Evolutionary conservation across 64 coral and sea anemone genomes (phyloP).

Genomic region (Trachythela sp.): DNA sequence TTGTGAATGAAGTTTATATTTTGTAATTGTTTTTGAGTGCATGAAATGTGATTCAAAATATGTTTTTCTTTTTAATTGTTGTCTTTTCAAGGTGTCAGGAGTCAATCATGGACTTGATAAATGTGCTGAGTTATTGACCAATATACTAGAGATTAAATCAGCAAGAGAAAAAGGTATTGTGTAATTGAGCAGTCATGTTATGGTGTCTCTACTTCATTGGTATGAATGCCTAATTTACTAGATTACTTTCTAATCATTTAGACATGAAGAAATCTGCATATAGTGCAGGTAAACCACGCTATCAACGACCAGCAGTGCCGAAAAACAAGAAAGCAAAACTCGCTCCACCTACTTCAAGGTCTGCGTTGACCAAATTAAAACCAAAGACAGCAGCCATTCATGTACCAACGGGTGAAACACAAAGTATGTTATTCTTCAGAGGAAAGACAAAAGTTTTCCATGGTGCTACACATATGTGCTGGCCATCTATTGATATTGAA

Average conservation of each 20-base stretch:
- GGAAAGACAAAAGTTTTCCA: background rate
- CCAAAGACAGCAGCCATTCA: background rate
- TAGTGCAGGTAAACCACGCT: background rate
- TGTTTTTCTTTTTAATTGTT: background rate
- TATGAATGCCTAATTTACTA: background rate
- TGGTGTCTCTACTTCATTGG: background rate
- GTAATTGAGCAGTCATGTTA: background rate
- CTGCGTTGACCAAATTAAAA: background rate
- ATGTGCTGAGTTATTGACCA: constrained; percentile 15
- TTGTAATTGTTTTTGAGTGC: no score
- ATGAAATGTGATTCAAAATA: no score
- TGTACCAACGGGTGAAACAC: background rate
- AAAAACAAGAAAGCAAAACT: background rate
- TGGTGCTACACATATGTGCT: no score
- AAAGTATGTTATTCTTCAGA: background rate
- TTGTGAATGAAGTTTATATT: no score
- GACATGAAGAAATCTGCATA: background rate
- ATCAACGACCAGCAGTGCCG: background rate
- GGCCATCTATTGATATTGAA: no score
- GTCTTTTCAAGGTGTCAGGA: background rate
- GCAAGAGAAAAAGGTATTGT: background rate
- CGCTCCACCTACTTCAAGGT: background rate
- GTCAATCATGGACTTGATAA: background rate
- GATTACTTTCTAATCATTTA: background rate
- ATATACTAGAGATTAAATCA: background rate